phyloP scores from a whole-genome alignment of 2,797 vertebrate species.

The Anguilla megastoma region DNA sequence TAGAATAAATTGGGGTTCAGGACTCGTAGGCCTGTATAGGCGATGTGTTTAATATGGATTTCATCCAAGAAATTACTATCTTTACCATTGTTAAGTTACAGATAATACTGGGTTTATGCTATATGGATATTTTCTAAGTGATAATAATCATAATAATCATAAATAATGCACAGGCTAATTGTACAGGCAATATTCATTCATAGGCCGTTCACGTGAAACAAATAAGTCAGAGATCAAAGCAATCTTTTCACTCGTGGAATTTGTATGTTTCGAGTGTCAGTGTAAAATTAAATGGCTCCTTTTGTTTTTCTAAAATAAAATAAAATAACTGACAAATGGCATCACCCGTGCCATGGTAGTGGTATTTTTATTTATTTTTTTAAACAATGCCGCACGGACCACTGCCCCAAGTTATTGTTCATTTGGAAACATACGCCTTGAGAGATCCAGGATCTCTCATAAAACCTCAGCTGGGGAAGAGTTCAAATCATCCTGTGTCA shows the following conservation, averaged over 20 bases:
- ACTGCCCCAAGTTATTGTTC: background rate
- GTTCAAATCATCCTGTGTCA: background rate
- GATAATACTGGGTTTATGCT: background rate
- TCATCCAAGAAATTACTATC: background rate
- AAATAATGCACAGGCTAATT: background rate
- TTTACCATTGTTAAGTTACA: background rate
- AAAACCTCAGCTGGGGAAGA: background rate
- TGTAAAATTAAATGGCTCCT: background rate
- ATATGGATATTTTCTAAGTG: background rate
- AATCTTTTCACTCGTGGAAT: background rate
- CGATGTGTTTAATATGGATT: background rate
- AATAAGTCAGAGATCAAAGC: background rate
- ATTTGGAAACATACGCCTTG: background rate
- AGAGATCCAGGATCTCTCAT: background rate
- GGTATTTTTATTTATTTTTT: too few species aligned
- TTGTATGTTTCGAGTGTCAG: background rate
- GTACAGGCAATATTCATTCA: background rate
- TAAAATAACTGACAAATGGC: background rate
- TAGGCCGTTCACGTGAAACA: background rate
- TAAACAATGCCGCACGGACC: background rate
- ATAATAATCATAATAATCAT: background rate
- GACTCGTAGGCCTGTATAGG: background rate
- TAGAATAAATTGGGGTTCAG: background rate
- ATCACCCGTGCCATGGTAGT: background rate
- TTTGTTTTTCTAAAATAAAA: background rate